Base-by-base conservation (phyloP, 2,797 vertebrate genomes). In the Ctenosaura bakeri region DNA sequence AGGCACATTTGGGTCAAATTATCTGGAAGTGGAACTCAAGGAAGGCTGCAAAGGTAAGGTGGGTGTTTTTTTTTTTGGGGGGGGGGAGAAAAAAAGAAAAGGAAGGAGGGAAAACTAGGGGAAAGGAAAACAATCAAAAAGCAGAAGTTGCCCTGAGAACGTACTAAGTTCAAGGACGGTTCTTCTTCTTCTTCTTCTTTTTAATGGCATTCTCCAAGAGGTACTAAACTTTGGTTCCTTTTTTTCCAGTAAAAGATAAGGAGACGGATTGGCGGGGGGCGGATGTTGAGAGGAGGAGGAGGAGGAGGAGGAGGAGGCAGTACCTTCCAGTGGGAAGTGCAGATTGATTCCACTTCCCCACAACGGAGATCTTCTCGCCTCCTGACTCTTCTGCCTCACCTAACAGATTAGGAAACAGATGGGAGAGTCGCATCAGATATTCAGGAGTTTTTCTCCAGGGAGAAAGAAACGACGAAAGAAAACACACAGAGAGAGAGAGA, bases 341-440 rank as follows among this genome's bases (percentile, higher is more conserved):
- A 2, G 38, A 38, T 32, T 38, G 91, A 38, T 54, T 54, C 46
- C 64, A 3, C 86, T 83, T 84, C 59, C 90, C 29, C 69, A 16
- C 74, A 56, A 84, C 89, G 32, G 69, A 85, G 91, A 77, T 52
- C 91, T 89, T 83, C 89, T 92, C 20, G 69, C 88, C 93, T 91
- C 85, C 56, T 1, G 66, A 76, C 90, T 85, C 90, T 89, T 88
- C 69, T 24, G 90, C 90, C 52, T 87, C 89, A 87, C 94, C 90
- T 93, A 56, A n/a, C 69, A 90, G 81, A 90, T 93, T 91, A 89
- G 95, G 92, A 94, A 90, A 89, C 90, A 94, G 94, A 91, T 90
- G 83, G 8, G 38, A 79, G 89, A 92, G 92, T 87, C 88, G 29
- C 81, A 66, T 1, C 76, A 85, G 91, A 92, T 92, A 93, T 73